Conservation (phyloP, 1,140 invertebrate species). For the Paramacrobiotus metropolitanus region DNA sequence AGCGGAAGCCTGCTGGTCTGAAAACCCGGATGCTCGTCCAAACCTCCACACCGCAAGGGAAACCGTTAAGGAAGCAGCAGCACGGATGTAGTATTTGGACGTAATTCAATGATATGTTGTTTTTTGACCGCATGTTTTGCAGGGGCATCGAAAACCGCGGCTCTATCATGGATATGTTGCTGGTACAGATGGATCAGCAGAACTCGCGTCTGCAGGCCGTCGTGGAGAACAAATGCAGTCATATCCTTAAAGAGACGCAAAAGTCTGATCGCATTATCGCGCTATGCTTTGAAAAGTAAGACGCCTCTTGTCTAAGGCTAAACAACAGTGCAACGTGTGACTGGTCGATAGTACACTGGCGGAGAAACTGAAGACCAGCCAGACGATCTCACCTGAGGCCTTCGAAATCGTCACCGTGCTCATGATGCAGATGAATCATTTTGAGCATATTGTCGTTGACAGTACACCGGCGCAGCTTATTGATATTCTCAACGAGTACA, state of each 20-base stretch:
- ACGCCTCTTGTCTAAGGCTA: too few relatives aligned
- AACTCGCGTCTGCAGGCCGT: constrained; percentile 84
- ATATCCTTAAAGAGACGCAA: constrained; percentile 83
- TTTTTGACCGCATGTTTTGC: background rate
- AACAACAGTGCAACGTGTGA: constrained; percentile 5
- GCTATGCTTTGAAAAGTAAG: background rate
- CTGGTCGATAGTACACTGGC: constrained; percentile 52
- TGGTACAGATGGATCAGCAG: constrained; percentile 95
- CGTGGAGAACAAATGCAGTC: constrained; percentile 78
- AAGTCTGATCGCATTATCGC: constrained; percentile 81
- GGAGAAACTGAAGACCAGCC: constrained; percentile 59
- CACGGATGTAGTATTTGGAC: background rate
- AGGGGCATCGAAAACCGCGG: constrained; percentile 34
- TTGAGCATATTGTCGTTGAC: constrained; percentile 68
- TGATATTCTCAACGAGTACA: constrained; percentile 2
- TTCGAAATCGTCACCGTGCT: constrained; percentile 87
- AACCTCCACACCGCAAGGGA: constrained; percentile 35
- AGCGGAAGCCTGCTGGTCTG: constrained; percentile 70
- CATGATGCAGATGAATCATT: constrained; percentile 89
- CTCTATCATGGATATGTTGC: constrained; percentile 75
- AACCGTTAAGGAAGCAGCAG: background rate
- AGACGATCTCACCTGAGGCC: constrained; percentile 68
- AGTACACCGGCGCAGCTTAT: constrained; percentile 60
- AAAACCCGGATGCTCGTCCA: constrained; percentile 59
- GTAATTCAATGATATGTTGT: background rate